Percentiles rank a stretch among this genome's conserved stretches.
Conservation (phyloP, 2,888 invertebrate genomes). For the Dolichopus griseipennis region DNA sequence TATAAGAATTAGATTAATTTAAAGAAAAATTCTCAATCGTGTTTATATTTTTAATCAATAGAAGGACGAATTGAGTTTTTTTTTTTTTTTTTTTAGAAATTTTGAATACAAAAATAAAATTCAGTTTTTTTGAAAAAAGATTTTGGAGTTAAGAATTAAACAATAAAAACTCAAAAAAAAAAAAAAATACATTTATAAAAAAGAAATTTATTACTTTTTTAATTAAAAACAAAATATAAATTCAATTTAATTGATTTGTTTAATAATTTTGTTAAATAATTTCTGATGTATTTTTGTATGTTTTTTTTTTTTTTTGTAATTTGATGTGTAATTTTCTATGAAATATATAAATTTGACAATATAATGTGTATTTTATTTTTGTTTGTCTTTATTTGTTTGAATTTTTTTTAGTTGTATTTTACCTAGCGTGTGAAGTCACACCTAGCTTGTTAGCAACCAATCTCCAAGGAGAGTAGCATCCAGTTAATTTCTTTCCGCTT, state of each 20-base stretch:
- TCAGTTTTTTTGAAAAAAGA: no score
- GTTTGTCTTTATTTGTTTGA: constrained; percentile 22
- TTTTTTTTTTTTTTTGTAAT: constrained; percentile 12
- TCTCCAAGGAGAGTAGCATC: constrained; percentile 86
- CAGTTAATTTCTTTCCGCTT: constrained; percentile 58
- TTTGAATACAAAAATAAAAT: no score
- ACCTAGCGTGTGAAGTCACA: constrained; percentile 56
- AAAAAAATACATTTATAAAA: no score
- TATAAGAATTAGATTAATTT: no score
- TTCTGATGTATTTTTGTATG: constrained; percentile 16
- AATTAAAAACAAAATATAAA: no score
- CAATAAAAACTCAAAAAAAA: no score
- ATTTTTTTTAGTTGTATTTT: constrained; percentile 24
- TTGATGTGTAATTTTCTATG: not conserved
- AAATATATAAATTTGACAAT: not conserved
- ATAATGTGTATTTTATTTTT: constrained; percentile 17
- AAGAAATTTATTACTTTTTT: no score
- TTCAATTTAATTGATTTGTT: constrained; percentile 2
- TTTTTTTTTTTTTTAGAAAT: no score
- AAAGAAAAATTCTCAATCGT: no score
- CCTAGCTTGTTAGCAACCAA: constrained; percentile 89
- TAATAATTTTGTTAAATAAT: constrained; percentile 15
- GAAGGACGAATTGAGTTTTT: no score
- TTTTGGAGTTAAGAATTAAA: no score
- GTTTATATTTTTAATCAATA: no score